A percentile compares a stretch with the other conserved stretches of the same genome.
These are phyloP conservation scores for Chaetoderma sp. DNA, from an alignment of 2,888 invertebrate species.

Conservation along the genomic window DNA sequence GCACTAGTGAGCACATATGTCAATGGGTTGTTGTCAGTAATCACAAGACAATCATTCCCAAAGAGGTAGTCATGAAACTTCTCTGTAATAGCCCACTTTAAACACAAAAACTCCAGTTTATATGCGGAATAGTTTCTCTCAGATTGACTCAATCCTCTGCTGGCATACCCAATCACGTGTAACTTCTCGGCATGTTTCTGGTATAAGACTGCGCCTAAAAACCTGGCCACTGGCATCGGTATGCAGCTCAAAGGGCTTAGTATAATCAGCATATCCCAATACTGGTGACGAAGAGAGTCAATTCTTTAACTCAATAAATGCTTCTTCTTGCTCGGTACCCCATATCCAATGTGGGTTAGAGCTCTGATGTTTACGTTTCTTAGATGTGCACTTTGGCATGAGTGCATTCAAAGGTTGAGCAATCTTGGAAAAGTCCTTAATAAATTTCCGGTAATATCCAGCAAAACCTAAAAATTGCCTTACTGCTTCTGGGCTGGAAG, in stretches of 20 bases:
- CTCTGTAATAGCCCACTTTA: conserved; percentile 28
- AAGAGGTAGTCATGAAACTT: conserved; percentile 26
- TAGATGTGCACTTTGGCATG: conserved; percentile 10
- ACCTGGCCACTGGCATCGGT: no score
- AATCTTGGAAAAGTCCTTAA: no score
- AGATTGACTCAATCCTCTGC: conserved; percentile 10
- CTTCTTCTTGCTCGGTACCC: conserved; percentile 11
- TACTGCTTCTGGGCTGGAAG: conserved; percentile 10
- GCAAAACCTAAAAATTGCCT: conserved; percentile 14
- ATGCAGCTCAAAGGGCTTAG: not conserved
- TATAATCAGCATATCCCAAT: not conserved
- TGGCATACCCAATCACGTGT: conserved; percentile 24
- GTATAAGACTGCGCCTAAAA: conserved; percentile 32
- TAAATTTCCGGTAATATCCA: conserved; percentile 27
- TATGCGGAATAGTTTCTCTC: conserved; percentile 24
- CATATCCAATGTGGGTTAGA: no score
- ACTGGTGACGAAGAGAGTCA: conserved; percentile 1
- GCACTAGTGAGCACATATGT: conserved; percentile 22
- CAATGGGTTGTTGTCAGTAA: conserved; percentile 19
- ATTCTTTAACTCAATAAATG: conserved; percentile 3
- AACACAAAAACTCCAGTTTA: conserved; percentile 21
- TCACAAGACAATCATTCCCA: not conserved
- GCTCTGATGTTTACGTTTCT: no score
- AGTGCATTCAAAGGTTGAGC: no score
- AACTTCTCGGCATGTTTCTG: conserved; percentile 16